Conservation (phyloP, 1,140 invertebrate species). For the Scaptomyza montana region DNA sequence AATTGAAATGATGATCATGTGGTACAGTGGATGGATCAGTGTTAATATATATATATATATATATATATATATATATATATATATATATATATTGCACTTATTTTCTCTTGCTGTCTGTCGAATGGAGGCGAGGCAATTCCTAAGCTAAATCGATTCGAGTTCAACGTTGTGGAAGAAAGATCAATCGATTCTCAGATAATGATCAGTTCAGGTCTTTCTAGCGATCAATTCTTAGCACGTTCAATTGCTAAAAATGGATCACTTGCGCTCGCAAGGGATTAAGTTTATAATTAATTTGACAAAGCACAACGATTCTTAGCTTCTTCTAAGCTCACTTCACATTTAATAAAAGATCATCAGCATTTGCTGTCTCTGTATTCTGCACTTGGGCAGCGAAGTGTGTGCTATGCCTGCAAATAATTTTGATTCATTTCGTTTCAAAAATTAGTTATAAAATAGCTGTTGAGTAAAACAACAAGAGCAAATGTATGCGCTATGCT, state of each 20-base stretch:
- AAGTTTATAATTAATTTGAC: slow-evolving; percentile 25
- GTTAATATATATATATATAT: no score
- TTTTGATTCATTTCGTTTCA: background rate
- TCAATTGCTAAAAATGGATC: slow-evolving; percentile 10
- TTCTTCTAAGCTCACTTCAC: background rate
- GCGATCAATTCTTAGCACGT: slow-evolving; percentile 6
- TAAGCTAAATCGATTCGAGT: background rate
- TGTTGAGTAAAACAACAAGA: no score
- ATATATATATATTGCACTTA: no score
- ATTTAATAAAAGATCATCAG: background rate
- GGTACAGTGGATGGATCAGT: slow-evolving; percentile 35
- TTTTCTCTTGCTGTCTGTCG: no score
- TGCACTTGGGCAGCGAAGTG: no score
- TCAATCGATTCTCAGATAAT: background rate
- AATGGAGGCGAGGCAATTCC: background rate
- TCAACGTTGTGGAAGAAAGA: background rate
- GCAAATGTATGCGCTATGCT: no score
- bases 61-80: no score
- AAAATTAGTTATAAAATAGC: no score
- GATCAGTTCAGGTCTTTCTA: background rate
- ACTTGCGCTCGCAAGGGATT: slow-evolving; percentile 7
- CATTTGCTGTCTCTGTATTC: no score
- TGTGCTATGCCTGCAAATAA: background rate
- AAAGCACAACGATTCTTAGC: slow-evolving; percentile 4
- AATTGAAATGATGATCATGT: slow-evolving; percentile 62